Base-by-base conservation (phyloP, 2,113 vertebrate genomes). In the Chaenocephalus aceratus region DNA sequence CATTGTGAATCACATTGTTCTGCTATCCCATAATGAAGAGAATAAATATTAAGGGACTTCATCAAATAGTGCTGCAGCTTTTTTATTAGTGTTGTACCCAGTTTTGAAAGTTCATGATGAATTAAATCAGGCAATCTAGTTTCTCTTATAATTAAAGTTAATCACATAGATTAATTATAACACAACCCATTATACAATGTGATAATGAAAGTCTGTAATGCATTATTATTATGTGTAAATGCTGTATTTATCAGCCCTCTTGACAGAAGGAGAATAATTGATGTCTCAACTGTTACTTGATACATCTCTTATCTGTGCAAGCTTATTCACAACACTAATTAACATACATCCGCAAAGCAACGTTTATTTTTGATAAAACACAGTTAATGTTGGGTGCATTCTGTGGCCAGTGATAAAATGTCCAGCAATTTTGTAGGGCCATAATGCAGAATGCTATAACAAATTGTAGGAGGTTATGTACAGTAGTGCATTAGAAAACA, bases 101-200 rank as follows among this genome's bases (percentile, higher is more conserved):
- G 51, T 65, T 77, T 64, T 57, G 51, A 82, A 77, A 64, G 57
- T 77, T 75, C 9, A 13, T 76, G 48, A 86, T 72, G 48, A 44
- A 77, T 80, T 44, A 66, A 61, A 36, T 53, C 30, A 66, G 72
- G 68, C 64, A 18, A 79, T 61, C 10, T 13, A 52, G 49, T 83
- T 72, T 69, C 51, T 64, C 51, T 64, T 64, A 60, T 68, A 64
- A 80, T 75, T 77, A 82, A 75, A 66, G 62, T 78, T 73, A 79
- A 88, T 86, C 63, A 80, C 9, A 30, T 36, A 60, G 53, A 77
- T 85, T 48, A 69, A 84, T 82, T 72, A 74, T 59, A 56, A 34
- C 26, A 51, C 9, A 60, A 14, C 23, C 53, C 36, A 60, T 89
- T 75, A 36, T 63, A 82, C 67, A 75, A 49, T 23, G 53, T 71